Percentiles rank a stretch among this genome's conserved stretches.
Evolutionary conservation across 2,113 vertebrate genomes (phyloP).

Genomic region (Melanocharis versteri): DNA sequence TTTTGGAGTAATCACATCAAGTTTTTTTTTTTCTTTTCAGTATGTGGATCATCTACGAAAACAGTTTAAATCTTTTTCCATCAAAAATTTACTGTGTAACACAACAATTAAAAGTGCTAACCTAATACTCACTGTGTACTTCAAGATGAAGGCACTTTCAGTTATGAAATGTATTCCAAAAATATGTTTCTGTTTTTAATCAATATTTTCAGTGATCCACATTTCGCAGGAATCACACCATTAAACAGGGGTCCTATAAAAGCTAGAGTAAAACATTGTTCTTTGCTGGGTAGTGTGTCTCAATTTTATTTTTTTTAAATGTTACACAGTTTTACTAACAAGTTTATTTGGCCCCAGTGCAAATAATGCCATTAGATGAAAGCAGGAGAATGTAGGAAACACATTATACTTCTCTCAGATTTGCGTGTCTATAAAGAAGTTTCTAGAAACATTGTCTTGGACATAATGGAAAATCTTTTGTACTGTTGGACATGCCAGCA

Average conservation of each 20-base stretch:
- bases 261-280: not conserved
- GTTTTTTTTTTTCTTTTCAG: not conserved
- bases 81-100: not conserved
- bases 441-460: not conserved
- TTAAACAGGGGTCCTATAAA: not conserved
- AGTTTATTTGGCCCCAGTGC: not conserved
- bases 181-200: not conserved
- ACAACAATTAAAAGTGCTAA: not conserved
- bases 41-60: not conserved
- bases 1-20: not conserved
- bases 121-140: not conserved
- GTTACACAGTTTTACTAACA: not conserved
- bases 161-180: not conserved
- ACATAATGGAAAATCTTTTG: not conserved
- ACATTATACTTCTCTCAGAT: not conserved
- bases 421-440: not conserved
- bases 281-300: not conserved
- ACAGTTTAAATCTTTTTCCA: not conserved
- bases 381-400: not conserved
- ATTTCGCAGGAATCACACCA: not conserved
- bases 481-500: not conserved
- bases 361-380: not conserved
- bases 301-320: not conserved
- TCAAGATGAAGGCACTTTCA: not conserved
- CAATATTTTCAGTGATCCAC: not conserved